These are phyloP conservation scores for Wasmannia auropunctata DNA, from an alignment of 1,140 invertebrate genomes.

Conservation along the genomic window DNA sequence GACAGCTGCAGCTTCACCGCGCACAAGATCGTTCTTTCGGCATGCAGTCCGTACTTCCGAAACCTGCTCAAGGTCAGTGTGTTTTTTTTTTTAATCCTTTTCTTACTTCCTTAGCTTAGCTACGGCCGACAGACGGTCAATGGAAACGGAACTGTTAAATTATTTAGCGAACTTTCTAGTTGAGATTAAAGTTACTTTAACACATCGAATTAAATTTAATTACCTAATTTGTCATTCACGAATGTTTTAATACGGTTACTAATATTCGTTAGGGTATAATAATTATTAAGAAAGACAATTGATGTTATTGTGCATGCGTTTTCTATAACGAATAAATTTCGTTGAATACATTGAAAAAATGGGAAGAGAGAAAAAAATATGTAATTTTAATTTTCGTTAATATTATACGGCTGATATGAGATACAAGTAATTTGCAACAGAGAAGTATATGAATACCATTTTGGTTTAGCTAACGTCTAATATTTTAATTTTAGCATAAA, in stretches of 20 bases:
- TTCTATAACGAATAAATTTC: background rate
- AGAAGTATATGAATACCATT: background rate
- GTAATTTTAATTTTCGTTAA: background rate
- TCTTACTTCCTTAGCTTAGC: background rate
- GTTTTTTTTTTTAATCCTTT: background rate
- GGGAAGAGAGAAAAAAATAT: background rate
- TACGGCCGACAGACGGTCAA: background rate
- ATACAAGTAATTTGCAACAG: background rate
- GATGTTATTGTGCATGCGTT: background rate
- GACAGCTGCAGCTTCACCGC: constrained; percentile 95
- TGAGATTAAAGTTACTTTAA: background rate
- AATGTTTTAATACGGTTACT: background rate
- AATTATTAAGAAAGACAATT: background rate
- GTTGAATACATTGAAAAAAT: background rate
- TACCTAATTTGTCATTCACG: background rate
- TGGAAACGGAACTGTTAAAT: background rate
- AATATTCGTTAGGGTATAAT: background rate
- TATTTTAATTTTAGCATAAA: background rate
- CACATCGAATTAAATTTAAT: background rate
- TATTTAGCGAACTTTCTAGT: background rate
- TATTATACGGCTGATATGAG: background rate
- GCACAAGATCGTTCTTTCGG: constrained; percentile 96
- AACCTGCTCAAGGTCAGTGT: constrained; percentile 91
- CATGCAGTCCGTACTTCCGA: constrained; percentile 96
- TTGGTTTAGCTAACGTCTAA: background rate